Conservation (phyloP, 2,888 invertebrate species). For the Standfussiana lucernea region DNA sequence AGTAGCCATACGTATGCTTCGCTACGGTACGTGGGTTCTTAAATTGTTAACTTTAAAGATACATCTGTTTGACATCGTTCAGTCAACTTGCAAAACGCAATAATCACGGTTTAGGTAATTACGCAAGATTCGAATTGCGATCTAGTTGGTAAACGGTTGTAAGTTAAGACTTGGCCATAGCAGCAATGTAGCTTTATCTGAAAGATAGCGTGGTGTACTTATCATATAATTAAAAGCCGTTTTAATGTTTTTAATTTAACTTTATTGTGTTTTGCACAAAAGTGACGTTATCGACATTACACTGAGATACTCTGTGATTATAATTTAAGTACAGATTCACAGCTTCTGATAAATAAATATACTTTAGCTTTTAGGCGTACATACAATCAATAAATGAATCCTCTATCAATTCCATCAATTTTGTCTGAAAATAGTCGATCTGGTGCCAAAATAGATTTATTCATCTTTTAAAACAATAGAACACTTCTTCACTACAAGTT, state of each 20-base stretch:
- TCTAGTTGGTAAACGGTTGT: constrained; percentile 21
- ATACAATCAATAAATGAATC: constrained; percentile 72
- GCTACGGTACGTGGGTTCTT: not conserved
- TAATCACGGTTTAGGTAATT: constrained; percentile 12
- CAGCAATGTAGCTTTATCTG: constrained; percentile 2
- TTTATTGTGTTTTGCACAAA: constrained; percentile 89
- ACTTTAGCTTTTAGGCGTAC: constrained; percentile 75
- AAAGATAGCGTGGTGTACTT: not conserved
- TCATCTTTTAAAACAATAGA: constrained; percentile 67
- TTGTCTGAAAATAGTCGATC: constrained; percentile 78
- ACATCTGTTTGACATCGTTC: constrained; percentile 9
- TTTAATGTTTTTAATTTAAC: constrained; percentile 71
- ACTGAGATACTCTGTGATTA: constrained; percentile 88
- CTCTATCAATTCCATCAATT: constrained; percentile 83
- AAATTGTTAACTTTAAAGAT: not conserved
- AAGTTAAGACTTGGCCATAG: constrained; percentile 9
- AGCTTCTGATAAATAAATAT: constrained; percentile 87
- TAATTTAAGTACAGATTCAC: constrained; percentile 89
- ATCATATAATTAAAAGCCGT: constrained; percentile 53
- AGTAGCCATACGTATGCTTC: not conserved
- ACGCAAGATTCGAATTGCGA: constrained; percentile 17
- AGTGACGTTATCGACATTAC: constrained; percentile 87
- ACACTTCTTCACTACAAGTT: constrained; percentile 54
- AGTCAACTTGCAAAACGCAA: constrained; percentile 10
- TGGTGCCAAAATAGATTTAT: constrained; percentile 82